Base-by-base conservation (phyloP, 2,888 invertebrate species). In the Mycogona germanica region DNA sequence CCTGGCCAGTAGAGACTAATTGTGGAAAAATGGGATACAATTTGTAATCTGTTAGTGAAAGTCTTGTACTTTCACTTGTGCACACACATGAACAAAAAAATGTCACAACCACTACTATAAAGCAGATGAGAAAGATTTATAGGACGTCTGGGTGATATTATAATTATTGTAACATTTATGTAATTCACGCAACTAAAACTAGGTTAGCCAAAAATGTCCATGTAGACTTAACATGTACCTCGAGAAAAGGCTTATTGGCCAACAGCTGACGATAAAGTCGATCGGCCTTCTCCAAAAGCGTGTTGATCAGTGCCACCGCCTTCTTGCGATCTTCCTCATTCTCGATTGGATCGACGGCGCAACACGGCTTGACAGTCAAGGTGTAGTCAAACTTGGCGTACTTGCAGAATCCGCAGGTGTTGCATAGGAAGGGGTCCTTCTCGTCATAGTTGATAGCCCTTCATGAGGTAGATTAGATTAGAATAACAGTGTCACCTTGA, bases 361-460 rank as follows among this genome's bases (percentile, higher is more conserved):
- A 96, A 66, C 91, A 93, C 0, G 91, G 86, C 23, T 88, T 81
- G 4, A 88, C 92, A 4, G 84, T 83, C 55, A 96, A 76, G 9
- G 87, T 88, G 72, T 93, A 91, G 72, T 98, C 97, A 70, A 97
- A 96, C 72, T 97, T 95, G 32, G 96, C 97, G 72, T 97, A 97
- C 73, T 97, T 97, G 75, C 97, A 98, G 74, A 93, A 97, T 1
- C 97, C 97, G 71, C 98, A 98, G 3, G 95, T 87, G 71, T 96
- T 96, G 67, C 98, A 98, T 25, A 98, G 74, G 78, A 97, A 98
- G 0, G 97, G 97, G 72, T 97, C 97, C 69, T 95, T 93, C 69
- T 97, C 96, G 69, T 96, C 96, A 71, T 97, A 97, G 72, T 98
- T 97, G 63, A 98, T 98, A 0, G 96, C 92, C 25, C 93, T n/a